Evolutionary conservation across 2,113 vertebrate species (phyloP), one percentile per base, ranked within the genome.

Genomic region (Lepisosteus oculatus): DNA sequence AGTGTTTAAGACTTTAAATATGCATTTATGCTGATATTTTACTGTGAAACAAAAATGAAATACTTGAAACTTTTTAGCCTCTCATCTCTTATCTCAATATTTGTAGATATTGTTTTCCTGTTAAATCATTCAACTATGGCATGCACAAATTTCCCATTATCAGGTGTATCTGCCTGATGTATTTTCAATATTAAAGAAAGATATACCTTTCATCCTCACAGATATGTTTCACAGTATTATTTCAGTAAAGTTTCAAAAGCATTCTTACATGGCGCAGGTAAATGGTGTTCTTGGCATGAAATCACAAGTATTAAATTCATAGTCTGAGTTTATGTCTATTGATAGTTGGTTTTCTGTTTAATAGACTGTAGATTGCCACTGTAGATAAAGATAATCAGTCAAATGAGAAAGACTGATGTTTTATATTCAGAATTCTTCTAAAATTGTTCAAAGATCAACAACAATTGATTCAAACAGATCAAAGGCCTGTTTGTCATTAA

Each of bases 291-390:
- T 59, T 59, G 57, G 14, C 57, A 59, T 74, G 17, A 61, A 68
- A 63, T 74, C 69, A 55, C 67, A 68, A 69, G 72, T 68, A 65
- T 68, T 13, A 64, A 55, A 68, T 63, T 54, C 56, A 69, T 62
- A 62, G 72, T 54, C 65, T 54, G 57, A 45, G 64, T 67, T 43
- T 59, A 29, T 29, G 29, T 29, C 29, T 29, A 29, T 29, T 29
- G 29, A 29, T 47, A 17, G 65, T 73, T 68, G 56, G 56, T 73
- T 68, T 73, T 73, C 66, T 68, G 72, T 66, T 63, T 73, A 66
- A 68, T 59, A 68, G 59, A 74, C 54, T 65, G 69, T 64, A 56
- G 56, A 74, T 59, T 74, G 72, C 61, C 72, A 51, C 45, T 64
- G 54, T 61, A 17, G 72, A 74, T 74, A 69, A 63, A 61, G 7